These are phyloP conservation scores for Matsumurasca onukii DNA, from an alignment of 1,140 invertebrate genomes.

Conservation along the genomic window DNA sequence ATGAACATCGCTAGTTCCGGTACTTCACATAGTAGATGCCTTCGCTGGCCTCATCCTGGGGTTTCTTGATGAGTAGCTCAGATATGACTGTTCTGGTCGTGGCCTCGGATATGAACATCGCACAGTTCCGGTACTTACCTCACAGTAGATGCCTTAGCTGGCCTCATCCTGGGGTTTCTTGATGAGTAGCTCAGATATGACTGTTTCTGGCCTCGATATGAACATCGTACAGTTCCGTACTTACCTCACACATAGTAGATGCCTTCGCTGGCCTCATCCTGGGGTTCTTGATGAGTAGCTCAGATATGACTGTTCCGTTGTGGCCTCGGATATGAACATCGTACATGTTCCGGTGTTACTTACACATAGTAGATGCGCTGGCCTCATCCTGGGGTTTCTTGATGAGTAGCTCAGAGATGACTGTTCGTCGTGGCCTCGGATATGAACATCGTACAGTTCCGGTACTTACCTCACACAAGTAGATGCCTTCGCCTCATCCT, in stretches of 20 bases:
- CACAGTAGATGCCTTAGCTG: constrained; percentile 6
- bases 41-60: too few relatives aligned
- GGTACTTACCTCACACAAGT: constrained; percentile 12
- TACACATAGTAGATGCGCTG: too few relatives aligned
- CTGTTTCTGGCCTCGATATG: too few relatives aligned
- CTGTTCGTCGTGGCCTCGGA: too few relatives aligned
- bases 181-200: not conserved
- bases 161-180: not conserved
- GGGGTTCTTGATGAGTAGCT: constrained; percentile 23
- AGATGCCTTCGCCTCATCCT: constrained; percentile 1
- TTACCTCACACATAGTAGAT: constrained; percentile 10
- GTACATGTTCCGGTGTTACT: too few relatives aligned
- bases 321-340: too few relatives aligned
- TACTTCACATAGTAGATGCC: too few relatives aligned
- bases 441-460: too few relatives aligned
- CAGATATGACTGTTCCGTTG: not conserved
- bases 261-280: not conserved
- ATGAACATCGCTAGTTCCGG: too few relatives aligned
- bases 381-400: not conserved
- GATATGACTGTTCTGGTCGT: not conserved
- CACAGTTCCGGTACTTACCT: too few relatives aligned
- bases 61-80: constrained; percentile 4
- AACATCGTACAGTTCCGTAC: too few relatives aligned
- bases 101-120: constrained; percentile 11
- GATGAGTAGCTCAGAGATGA: constrained; percentile 1